A percentile compares a stretch with the other conserved stretches of the same genome.
Conservation (phyloP, 2,113 vertebrate species). For the Himantopus leucocephalus region DNA sequence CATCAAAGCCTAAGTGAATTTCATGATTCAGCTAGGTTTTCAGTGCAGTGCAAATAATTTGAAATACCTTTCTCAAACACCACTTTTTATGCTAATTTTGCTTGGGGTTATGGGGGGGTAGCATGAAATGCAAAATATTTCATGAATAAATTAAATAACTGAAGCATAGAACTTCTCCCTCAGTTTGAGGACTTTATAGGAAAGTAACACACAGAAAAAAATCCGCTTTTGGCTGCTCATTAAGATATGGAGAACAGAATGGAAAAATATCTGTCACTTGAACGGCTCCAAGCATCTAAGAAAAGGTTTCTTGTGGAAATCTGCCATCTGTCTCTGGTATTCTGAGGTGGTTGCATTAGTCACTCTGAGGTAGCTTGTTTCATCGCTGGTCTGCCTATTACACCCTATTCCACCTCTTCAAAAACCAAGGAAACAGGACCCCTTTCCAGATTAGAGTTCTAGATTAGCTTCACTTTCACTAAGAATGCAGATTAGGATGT, state of each 20-base stretch:
- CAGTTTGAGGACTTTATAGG: background rate
- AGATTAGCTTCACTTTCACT: background rate
- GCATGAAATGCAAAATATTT: background rate
- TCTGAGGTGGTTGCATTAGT: background rate
- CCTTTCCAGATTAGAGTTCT: rapidly evolving
- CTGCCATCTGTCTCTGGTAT: background rate
- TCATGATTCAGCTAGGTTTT: background rate
- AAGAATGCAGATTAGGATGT: background rate
- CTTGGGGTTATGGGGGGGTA: background rate
- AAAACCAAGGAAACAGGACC: background rate
- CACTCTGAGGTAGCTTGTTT: background rate
- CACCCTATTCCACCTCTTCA: background rate
- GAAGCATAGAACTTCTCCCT: background rate
- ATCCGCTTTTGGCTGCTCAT: background rate
- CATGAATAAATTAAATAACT: background rate
- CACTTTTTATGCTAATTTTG: background rate
- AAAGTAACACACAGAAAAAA: background rate
- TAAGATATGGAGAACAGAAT: background rate
- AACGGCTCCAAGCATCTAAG: background rate
- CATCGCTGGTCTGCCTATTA: background rate
- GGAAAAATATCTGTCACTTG: background rate
- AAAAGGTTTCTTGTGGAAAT: background rate
- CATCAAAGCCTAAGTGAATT: constrained; percentile 38
- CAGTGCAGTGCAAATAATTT: background rate
- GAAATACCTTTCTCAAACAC: background rate